Evolutionary conservation across 2,888 invertebrate species (phyloP), one percentile per base, ranked within the genome.

Genomic region (Sarcophaga rosellei): DNA sequence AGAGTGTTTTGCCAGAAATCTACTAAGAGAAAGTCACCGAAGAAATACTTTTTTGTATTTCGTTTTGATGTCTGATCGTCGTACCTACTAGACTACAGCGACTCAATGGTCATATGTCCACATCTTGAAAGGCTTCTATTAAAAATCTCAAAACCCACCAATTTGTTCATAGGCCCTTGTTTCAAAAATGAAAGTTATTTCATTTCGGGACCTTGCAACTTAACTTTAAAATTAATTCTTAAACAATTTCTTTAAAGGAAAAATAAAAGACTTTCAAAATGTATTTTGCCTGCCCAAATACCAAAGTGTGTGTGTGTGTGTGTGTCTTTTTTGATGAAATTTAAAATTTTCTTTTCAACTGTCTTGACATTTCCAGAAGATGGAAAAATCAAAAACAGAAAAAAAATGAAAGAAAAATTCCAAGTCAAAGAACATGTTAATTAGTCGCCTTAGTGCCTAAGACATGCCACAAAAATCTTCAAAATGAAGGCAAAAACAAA

Each of bases 361-460:
- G 12, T 53, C 53, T 47, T 47, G 11, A 47, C 11, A 11, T 15
- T 47, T 47, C 15, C 15, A 15, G 15, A 47, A 11, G 3, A 15
- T 1, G 0, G 17, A 17, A 15, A 47, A 47, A 47, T 10, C 4
- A 65, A 12, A 62, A 23, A 21, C 5, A 62, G 21, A 63, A 63
- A 6, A 63, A 63, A 12, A 11, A 15, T 1, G 15, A 15, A 47
- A 47, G 11, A 47, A 53, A 15, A 53, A 53, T 35, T 15, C 15
- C 21, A 68, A 68, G 20, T 11, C 17, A n/a, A 53, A 61, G 65
- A 45, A 81, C 63, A 76, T 76, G 76, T 59, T 81, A 81, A 81
- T 81, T 81, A 81, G 78, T 35, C 68, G 53, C 47, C 47, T 23
- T 11, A n/a, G n/a, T 17, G 23, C 8, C n/a, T 0, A 70, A 63